Percentiles rank a stretch among this genome's conserved stretches.
phyloP scores from a whole-genome alignment of 2,888 invertebrate genomes.

The Argyresthia goedartella region DNA sequence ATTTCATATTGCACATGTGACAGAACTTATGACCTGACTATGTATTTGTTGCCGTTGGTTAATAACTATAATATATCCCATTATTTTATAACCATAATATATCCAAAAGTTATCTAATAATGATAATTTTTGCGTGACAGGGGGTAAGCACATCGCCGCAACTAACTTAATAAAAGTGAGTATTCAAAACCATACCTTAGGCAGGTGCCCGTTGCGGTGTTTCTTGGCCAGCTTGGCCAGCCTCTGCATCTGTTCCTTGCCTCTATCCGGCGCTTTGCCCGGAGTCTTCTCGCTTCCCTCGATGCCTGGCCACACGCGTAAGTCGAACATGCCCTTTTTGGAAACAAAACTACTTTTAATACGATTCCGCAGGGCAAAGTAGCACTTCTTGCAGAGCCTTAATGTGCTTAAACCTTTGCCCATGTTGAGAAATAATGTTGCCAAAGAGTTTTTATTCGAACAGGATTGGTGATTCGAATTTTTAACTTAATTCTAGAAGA shows the following conservation, averaged over 20 bases:
- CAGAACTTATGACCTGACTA: too few relatives aligned
- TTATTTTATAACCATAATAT: too few relatives aligned
- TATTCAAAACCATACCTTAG: constrained; percentile 71
- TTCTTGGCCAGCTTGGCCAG: constrained; percentile 93
- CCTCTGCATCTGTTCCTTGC: constrained; percentile 89
- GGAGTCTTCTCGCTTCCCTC: constrained; percentile 87
- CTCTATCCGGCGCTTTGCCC: constrained; percentile 84
- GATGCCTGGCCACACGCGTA: constrained; percentile 92
- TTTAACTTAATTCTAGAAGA: too few relatives aligned
- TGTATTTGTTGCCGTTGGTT: too few relatives aligned
- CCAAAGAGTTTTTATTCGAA: too few relatives aligned
- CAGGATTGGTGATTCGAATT: too few relatives aligned
- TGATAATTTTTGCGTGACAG: too few relatives aligned
- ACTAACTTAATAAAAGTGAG: too few relatives aligned
- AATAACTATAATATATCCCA: too few relatives aligned
- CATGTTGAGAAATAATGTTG: constrained; percentile 22
- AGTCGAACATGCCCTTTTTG: constrained; percentile 83
- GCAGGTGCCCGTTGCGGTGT: constrained; percentile 94
- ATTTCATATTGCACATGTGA: too few relatives aligned
- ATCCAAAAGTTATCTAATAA: too few relatives aligned
- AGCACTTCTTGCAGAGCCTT: constrained; percentile 25
- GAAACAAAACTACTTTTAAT: constrained; percentile 27
- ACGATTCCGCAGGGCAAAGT: constrained; percentile 20
- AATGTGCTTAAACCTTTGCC: constrained; percentile 29
- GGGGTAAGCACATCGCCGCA: too few relatives aligned